These are phyloP conservation scores for Oreochromis aureus DNA, from an alignment of 2,113 vertebrate genomes.

Conservation along the genomic window DNA sequence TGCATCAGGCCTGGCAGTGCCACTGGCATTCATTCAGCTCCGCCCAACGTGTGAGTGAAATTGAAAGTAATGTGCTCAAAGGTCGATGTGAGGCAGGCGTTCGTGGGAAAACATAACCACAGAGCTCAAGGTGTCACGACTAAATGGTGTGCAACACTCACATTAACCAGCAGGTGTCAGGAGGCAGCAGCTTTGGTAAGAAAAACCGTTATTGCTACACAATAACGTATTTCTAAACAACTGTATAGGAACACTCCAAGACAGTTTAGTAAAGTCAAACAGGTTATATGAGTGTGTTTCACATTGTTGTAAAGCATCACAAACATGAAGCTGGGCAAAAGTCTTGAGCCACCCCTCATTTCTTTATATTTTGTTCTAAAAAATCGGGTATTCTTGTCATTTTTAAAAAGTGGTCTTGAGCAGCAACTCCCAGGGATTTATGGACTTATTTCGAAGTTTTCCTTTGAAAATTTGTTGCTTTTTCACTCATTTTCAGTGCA, in stretches of 20 bases:
- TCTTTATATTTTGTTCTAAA: neutral
- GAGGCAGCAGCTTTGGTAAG: neutral
- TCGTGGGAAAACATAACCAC: neutral
- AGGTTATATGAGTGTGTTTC: neutral
- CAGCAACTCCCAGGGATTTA: neutral
- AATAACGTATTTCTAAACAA: neutral
- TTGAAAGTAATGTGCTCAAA: neutral
- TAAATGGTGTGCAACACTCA: neutral
- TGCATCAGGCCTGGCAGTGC: neutral
- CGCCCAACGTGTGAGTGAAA: neutral
- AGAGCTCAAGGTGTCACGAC: neutral
- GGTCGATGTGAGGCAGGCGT: neutral
- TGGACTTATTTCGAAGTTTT: neutral
- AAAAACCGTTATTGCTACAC: neutral
- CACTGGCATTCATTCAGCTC: neutral
- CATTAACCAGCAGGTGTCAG: slow-evolving; percentile 12
- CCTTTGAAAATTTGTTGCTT: neutral
- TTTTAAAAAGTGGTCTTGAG: neutral
- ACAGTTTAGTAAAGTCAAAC: neutral
- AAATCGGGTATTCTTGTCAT: neutral
- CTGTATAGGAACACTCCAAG: neutral
- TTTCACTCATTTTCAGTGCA: neutral
- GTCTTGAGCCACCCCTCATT: neutral
- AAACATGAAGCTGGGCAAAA: neutral
- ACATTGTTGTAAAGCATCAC: neutral